Evolutionary conservation across 1,140 invertebrate genomes (phyloP).

Genomic region (Radopholus similis): DNA sequence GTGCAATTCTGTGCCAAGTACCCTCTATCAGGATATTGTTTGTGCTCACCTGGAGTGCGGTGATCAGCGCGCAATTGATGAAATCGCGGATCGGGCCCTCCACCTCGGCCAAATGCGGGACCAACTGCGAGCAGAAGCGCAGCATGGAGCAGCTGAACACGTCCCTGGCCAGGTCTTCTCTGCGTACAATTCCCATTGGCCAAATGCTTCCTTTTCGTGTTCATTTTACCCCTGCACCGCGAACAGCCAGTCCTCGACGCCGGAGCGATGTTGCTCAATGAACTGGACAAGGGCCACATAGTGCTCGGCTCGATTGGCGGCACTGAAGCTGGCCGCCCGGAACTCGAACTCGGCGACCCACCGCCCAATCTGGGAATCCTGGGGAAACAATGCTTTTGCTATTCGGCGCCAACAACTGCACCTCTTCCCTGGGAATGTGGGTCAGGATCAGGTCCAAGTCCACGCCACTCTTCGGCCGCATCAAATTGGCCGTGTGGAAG

Average conservation of each 20-base stretch:
- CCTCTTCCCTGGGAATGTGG: background rate
- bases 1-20: conserved; percentile 29
- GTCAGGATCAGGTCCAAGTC: background rate
- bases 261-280: conserved; percentile 3
- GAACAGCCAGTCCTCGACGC: conserved; percentile 26
- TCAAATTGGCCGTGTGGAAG: background rate
- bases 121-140: conserved; percentile 8
- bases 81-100: conserved; percentile 26
- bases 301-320: background rate
- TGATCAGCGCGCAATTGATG: conserved; percentile 34
- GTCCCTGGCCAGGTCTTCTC: conserved; percentile 16
- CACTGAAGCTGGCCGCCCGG: background rate
- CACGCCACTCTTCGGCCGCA: background rate
- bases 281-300: background rate
- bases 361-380: background rate
- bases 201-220: background rate
- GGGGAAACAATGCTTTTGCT: too few relatives aligned
- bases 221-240: too few relatives aligned
- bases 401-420: background rate
- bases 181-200: background rate
- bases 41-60: conserved; percentile 23
- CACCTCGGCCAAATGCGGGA: conserved; percentile 21
- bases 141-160: conserved; percentile 24
- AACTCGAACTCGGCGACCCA: conserved; percentile 7
- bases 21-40: too few relatives aligned